A percentile compares a stretch with the other conserved stretches of the same genome.
phyloP scores from a whole-genome alignment of 2,797 vertebrate genomes.

The Tragopan temminckii region DNA sequence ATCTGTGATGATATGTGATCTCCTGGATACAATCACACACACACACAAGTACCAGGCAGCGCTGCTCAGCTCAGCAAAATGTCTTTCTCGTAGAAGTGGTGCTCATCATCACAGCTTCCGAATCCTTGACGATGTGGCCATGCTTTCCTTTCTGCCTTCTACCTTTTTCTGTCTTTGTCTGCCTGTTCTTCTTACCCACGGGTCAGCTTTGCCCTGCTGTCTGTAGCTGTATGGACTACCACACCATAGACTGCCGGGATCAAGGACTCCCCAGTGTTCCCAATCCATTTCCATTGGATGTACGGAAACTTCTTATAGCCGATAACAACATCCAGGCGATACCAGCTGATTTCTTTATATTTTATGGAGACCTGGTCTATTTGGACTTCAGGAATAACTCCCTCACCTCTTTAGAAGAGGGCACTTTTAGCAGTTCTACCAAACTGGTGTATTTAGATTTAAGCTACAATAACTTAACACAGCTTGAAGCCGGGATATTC shows the following conservation, averaged over 20 bases:
- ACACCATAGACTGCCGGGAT: slow-evolving; percentile 96
- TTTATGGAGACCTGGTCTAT: slow-evolving; percentile 96
- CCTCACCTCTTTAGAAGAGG: slow-evolving; percentile 90
- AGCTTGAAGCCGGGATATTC: slow-evolving; percentile 92
- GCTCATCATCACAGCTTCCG: slow-evolving; percentile 57
- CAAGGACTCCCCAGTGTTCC: slow-evolving; percentile 93
- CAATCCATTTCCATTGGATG: slow-evolving; percentile 92
- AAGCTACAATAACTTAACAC: slow-evolving; percentile 95
- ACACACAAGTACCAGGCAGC: slow-evolving; percentile 77
- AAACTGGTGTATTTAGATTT: slow-evolving; percentile 95
- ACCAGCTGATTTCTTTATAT: slow-evolving; percentile 94
- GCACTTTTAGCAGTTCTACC: slow-evolving; percentile 93
- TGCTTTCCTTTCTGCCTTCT: slow-evolving; percentile 86
- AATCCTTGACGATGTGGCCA: slow-evolving; percentile 87
- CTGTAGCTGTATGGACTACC: slow-evolving; percentile 93
- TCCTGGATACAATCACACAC: slow-evolving; percentile 82
- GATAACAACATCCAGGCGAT: slow-evolving; percentile 94
- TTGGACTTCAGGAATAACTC: slow-evolving; percentile 97
- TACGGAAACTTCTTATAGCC: slow-evolving; percentile 92
- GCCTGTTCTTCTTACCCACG: slow-evolving; percentile 84
- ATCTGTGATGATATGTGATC: slow-evolving; percentile 90
- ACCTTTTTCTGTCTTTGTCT: slow-evolving; percentile 80
- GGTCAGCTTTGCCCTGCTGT: slow-evolving; percentile 89
- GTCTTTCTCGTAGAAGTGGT: slow-evolving; percentile 74
- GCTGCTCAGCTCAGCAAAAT: slow-evolving; percentile 77